Evolutionary conservation across 2,797 vertebrate genomes (phyloP).

Genomic region (Pelochelys cantorii): DNA sequence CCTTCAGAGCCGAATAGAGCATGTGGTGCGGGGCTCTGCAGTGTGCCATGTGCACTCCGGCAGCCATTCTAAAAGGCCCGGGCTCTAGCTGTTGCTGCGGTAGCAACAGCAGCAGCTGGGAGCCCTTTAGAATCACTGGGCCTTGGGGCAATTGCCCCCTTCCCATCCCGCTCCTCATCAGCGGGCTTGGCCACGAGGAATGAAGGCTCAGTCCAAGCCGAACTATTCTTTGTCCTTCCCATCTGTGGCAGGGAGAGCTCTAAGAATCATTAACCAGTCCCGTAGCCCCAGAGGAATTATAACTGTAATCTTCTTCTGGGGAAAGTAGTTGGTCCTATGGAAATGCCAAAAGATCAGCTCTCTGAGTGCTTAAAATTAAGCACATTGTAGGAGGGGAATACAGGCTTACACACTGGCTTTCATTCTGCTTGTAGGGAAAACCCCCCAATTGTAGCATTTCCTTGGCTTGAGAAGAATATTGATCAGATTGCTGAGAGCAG

Average conservation of each 20-base stretch:
- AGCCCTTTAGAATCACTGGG: no score
- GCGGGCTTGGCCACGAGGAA: neutral
- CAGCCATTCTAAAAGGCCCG: no score
- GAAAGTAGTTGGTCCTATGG: conserved; percentile 37
- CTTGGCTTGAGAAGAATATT: neutral
- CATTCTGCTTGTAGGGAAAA: neutral
- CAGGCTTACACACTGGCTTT: conserved; percentile 3
- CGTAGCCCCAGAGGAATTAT: neutral
- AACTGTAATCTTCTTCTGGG: no score
- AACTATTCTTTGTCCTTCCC: neutral
- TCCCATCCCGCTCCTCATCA: no score
- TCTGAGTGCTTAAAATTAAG: conserved; percentile 31
- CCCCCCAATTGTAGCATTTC: neutral
- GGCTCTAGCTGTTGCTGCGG: no score
- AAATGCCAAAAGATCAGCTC: conserved; percentile 21
- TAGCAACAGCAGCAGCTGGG: no score
- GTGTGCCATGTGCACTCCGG: no score
- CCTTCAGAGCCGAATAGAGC: no score
- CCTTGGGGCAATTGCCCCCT: no score
- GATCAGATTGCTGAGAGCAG: neutral
- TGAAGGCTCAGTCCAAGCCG: neutral
- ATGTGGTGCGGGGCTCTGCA: no score
- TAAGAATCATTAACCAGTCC: conserved; percentile 25
- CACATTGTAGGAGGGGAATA: conserved; percentile 3
- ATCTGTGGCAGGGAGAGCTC: conserved; percentile 2